phyloP scores from a whole-genome alignment of 1,140 invertebrate species.

The Bombus terrestris region DNA sequence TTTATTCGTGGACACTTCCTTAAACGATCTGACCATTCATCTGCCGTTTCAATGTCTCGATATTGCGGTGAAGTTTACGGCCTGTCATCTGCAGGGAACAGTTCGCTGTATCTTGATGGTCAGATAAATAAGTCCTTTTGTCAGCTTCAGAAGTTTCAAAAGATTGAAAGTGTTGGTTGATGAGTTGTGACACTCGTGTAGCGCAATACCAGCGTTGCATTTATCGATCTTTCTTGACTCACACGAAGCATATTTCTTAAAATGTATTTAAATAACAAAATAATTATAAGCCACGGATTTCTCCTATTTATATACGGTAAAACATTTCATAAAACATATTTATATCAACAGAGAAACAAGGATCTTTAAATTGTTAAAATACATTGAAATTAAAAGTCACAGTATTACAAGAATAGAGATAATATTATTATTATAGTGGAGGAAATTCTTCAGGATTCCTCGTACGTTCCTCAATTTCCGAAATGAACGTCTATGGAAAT shows the following conservation, averaged over 20 bases:
- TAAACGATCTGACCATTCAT: neutral
- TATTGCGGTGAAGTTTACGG: neutral
- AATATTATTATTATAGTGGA: too few species aligned
- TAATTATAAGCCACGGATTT: too few species aligned
- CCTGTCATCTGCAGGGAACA: neutral
- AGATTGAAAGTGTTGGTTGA: neutral
- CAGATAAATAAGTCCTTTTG: neutral
- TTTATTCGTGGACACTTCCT: neutral
- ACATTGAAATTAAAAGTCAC: neutral
- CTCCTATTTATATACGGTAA: too few species aligned
- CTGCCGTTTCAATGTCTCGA: neutral
- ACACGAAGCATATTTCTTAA: too few species aligned
- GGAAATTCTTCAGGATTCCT: neutral
- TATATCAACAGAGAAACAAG: too few species aligned
- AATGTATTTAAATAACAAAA: too few species aligned
- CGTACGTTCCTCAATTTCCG: neutral
- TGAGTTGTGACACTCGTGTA: neutral
- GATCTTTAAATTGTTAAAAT: too few species aligned
- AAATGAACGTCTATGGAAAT: conserved; percentile 2
- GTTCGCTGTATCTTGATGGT: neutral
- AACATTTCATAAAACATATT: too few species aligned
- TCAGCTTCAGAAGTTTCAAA: neutral
- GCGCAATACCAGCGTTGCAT: neutral
- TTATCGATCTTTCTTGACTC: neutral
- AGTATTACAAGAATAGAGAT: neutral